These are phyloP conservation scores for Himantopus leucocephalus DNA, from an alignment of 2,113 vertebrate genomes.

Conservation along the genomic window DNA sequence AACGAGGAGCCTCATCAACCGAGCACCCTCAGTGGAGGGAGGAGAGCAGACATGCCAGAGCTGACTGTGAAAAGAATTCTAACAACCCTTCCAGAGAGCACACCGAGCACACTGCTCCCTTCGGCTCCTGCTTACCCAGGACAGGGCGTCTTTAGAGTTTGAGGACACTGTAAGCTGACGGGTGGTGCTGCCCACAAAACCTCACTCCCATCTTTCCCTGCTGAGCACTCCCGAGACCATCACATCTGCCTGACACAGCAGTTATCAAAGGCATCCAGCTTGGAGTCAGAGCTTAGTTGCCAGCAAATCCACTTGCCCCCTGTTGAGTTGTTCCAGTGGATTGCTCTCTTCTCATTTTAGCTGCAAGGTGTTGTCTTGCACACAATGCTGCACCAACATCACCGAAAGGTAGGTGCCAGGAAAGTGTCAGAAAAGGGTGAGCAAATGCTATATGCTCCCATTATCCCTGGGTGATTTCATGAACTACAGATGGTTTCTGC, in stretches of 20 bases:
- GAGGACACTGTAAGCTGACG: not conserved
- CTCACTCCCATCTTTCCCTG: not conserved
- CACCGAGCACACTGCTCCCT: not conserved
- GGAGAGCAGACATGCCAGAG: not conserved
- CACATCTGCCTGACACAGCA: not conserved
- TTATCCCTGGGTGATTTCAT: not conserved
- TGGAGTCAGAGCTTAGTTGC: not conserved
- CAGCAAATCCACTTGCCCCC: not conserved
- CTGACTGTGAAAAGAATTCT: not conserved
- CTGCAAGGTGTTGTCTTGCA: not conserved
- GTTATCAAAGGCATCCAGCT: not conserved
- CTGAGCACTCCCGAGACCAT: not conserved
- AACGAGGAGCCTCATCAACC: not conserved
- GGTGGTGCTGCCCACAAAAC: not conserved
- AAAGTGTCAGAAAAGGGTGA: not conserved
- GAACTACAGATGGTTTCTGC: not conserved
- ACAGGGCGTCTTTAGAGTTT: not conserved
- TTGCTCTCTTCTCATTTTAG: not conserved
- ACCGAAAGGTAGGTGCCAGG: not conserved
- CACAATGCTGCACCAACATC: not conserved
- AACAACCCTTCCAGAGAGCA: not conserved
- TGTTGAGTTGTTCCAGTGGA: not conserved
- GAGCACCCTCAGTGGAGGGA: not conserved
- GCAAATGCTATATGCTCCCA: not conserved
- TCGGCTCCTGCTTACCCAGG: not conserved